phyloP scores from a whole-genome alignment of 2,888 invertebrate species.

The Pecten maximus region DNA sequence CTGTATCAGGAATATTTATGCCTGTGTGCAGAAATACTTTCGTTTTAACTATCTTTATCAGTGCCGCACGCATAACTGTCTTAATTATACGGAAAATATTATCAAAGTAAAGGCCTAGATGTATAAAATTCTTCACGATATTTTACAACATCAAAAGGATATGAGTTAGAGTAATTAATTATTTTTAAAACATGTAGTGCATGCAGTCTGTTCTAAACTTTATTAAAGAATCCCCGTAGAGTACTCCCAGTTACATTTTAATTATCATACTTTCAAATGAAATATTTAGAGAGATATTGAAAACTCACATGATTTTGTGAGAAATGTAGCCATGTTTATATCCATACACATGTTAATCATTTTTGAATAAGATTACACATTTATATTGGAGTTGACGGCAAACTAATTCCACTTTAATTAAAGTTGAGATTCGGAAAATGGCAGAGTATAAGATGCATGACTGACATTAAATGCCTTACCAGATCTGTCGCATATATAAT shows the following conservation, averaged over 20 bases:
- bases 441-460: not conserved
- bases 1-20: not conserved
- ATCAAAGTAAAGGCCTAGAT: not conserved
- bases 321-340: not conserved
- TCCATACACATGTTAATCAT: not conserved
- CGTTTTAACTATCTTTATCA: not conserved
- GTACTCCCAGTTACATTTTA: not conserved
- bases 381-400: not conserved
- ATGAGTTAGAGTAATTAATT: not conserved
- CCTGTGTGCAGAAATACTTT: not conserved
- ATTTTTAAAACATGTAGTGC: not conserved
- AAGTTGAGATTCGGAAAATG: not conserved
- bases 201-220: not conserved
- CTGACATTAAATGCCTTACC: not conserved
- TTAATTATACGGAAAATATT: not conserved
- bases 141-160: not conserved
- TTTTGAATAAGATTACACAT: not conserved
- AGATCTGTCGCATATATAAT: no score
- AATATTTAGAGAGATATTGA: not conserved
- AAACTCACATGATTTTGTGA: not conserved
- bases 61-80: not conserved
- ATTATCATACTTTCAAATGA: not conserved
- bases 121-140: not conserved
- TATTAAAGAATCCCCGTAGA: not conserved
- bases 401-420: not conserved